Base-by-base conservation (phyloP, 2,797 vertebrate species). In the Taenioides sp. region DNA sequence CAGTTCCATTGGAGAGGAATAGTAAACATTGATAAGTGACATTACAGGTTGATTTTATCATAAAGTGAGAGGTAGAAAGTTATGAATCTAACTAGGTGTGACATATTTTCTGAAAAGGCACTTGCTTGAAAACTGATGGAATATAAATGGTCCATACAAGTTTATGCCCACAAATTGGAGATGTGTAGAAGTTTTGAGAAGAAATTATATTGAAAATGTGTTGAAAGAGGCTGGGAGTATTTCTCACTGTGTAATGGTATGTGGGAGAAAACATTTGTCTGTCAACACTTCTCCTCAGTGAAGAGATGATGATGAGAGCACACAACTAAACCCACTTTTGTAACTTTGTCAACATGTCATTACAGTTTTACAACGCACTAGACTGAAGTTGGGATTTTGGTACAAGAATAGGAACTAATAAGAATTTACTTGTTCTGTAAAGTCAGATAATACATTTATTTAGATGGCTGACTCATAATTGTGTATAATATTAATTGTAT, bases 231-330 rank as follows among this genome's bases (percentile, higher is more conserved):
- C 22, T 23, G 5, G 43, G 22, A 75, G n/a, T 65, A 66, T 80
- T 73, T 82, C 65, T 49, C 74, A 73, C 67, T 69, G 28, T 5
- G 16, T 34, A 22, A 67, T 2, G 16, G 65, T 74, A 76, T 76
- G 75, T 47, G 69, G 27, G 54, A 66, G 57, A 69, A 74, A 69
- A 63, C 40, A 52, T 73, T 69, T 68, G 76, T 72, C 66, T 0
- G 31, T 49, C 16, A 4, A 57, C 67, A n/a, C 0, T 10, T 75
- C 79, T 61, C 49, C 57, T 49, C 73, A 1, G 22, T 67, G 66
- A 80, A 66, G 60, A 58, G 40, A 63, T 2, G 3, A 40, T 60
- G 1, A 64, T 73, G 60, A 73, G 84, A 4, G 9, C 57, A 27
- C 1, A 28, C 10, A 23, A 58, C 22, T 58, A 4, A 16, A 58